Conservation (phyloP, 2,888 invertebrate genomes). For the Capitulum mitella region DNA sequence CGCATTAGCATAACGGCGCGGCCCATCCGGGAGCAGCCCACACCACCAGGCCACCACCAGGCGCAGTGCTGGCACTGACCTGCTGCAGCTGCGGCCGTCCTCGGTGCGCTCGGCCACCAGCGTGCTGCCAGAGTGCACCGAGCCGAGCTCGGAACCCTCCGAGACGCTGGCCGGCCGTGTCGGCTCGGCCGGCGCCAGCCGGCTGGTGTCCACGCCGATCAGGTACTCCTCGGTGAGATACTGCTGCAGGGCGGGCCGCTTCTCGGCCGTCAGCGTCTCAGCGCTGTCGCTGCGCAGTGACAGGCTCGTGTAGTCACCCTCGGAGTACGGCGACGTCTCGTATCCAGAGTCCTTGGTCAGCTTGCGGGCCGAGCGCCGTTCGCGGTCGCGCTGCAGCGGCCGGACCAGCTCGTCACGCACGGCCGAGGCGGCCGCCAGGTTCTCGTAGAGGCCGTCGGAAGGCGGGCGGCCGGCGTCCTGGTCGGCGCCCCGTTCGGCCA, state of each 20-base stretch:
- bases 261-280: constrained; percentile 14
- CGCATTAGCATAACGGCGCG: constrained; percentile 8
- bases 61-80: neutral
- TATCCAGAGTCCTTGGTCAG: constrained; percentile 41
- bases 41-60: too few relatives aligned
- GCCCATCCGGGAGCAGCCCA: neutral
- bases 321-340: constrained; percentile 37
- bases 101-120: neutral
- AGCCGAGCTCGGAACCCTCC: constrained; percentile 18
- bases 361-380: constrained; percentile 39
- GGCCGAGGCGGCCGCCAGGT: constrained; percentile 17
- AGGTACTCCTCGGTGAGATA: constrained; percentile 18
- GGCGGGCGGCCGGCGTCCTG: neutral
- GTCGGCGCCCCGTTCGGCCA: constrained; percentile 28
- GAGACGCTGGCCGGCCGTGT: constrained; percentile 9
- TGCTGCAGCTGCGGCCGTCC: neutral
- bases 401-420: neutral
- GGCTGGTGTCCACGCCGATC: constrained; percentile 19
- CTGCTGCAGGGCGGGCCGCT: constrained; percentile 9
- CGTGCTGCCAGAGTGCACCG: constrained; percentile 11
- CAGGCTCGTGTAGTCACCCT: constrained; percentile 33
- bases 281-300: constrained; percentile 28
- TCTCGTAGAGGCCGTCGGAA: constrained; percentile 27
- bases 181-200: neutral
- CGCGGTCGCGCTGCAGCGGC: constrained; percentile 33